phyloP scores from a whole-genome alignment of 2,888 invertebrate species.

The Drosophila neutralis region DNA sequence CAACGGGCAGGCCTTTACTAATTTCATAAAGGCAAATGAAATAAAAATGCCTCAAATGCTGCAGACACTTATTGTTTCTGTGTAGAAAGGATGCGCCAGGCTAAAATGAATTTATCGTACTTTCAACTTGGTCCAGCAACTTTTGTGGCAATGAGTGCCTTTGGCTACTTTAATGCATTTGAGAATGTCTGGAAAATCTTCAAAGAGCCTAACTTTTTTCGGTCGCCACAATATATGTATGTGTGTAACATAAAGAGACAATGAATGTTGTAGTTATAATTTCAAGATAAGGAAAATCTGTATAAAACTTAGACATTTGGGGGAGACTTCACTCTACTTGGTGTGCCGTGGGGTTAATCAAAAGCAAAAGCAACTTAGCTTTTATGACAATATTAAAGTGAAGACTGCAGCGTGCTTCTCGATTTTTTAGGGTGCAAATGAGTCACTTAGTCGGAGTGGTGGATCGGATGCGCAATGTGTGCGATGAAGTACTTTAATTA shows the following conservation, averaged over 20 bases:
- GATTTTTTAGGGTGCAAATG: constrained; percentile 56
- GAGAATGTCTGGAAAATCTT: constrained; percentile 32
- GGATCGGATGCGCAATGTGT: constrained; percentile 53
- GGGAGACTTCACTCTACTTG: neutral
- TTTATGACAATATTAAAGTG: constrained; percentile 70
- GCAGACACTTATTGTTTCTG: constrained; percentile 25
- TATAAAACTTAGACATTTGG: neutral
- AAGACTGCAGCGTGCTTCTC: constrained; percentile 49
- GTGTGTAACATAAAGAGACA: neutral
- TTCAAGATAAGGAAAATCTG: constrained; percentile 5
- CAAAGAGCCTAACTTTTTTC: constrained; percentile 22
- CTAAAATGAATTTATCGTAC: constrained; percentile 63
- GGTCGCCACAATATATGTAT: neutral
- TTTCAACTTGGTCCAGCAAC: constrained; percentile 27
- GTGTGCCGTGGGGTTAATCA: constrained; percentile 25
- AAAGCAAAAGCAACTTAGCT: constrained; percentile 21
- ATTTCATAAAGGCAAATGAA: constrained; percentile 73
- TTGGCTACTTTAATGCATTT: constrained; percentile 52
- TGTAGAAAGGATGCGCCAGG: constrained; percentile 37
- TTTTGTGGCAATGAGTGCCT: constrained; percentile 22
- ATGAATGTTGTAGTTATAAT: constrained; percentile 26
- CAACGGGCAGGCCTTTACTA: constrained; percentile 54
- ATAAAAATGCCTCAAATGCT: constrained; percentile 63
- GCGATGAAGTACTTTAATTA: constrained; percentile 68
- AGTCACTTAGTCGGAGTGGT: constrained; percentile 47